Evolutionary conservation across 2,888 invertebrate species (phyloP), one percentile per base, ranked within the genome.

Genomic region (Melanostoma scalare): DNA sequence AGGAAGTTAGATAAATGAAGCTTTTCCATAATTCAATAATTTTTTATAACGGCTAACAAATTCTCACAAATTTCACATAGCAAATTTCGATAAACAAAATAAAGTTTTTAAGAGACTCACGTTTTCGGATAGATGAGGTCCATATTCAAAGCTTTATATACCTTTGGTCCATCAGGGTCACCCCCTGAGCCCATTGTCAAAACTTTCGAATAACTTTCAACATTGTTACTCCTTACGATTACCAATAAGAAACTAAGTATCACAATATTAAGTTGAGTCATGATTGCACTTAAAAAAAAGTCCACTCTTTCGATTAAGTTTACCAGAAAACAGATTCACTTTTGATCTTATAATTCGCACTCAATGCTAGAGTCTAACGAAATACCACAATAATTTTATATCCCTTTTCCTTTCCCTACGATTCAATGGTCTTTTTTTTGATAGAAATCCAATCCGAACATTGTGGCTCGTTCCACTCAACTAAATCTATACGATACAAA

Each of bases 121-220:
- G 87, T 88, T 86, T 88, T 89, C 0, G 91, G 90, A 85, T 88
- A 90, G 79, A 90, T 88, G 80, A 91, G 86, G 87, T 91, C 90
- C 86, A 89, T 88, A 85, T 90, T 90, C 0, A 90, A 72, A 1
- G 90, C 89, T 80, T 90, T 90, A 55, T 86, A 90, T 2, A 91
- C 89, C 67, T 89, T 89, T 2, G 90, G 90, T 60, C 89, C 89
- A 63, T 88, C 87, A 3, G 86, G 79, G 20, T 61, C 38, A 0
- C 46, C 77, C 33, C 69, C 86, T 55, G 76, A 85, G n/a, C 88
- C 88, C 50, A 86, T 87, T 9, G 86, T 85, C 33, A 86, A 53
- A 10, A 90, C 89, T 86, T 89, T 89, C 0, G 89, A 88, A 73
- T 90, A 90, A 30, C 88, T 88, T 2, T 50, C 40, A 44, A 61